Percentiles rank a stretch among this genome's conserved stretches.
phyloP scores from a whole-genome alignment of 1,140 invertebrate genomes.

The Kradibia gibbosae region DNA sequence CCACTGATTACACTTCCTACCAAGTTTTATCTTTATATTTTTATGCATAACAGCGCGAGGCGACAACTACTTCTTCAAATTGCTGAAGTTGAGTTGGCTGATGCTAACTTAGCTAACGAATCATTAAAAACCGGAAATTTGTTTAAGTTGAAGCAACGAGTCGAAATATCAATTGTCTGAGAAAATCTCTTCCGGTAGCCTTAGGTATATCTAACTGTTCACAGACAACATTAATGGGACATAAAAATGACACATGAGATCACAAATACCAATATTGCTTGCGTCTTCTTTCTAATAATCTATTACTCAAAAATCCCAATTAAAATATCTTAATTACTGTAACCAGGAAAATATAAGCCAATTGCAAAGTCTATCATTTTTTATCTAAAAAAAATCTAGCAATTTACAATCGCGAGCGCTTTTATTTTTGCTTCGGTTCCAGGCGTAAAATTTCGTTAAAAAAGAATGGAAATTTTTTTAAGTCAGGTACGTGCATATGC shows the following conservation, averaged over 20 bases:
- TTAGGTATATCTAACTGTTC: neutral
- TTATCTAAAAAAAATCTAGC: slow-evolving; percentile 11
- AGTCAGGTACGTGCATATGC: neutral
- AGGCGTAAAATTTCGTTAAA: slow-evolving; percentile 16
- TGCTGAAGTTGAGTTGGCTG: neutral
- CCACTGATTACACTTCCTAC: neutral
- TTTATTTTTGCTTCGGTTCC: slow-evolving; percentile 4
- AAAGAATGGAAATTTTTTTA: neutral
- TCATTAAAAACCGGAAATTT: slow-evolving; percentile 37
- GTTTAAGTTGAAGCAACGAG: slow-evolving; percentile 8
- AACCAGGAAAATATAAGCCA: too few species aligned
- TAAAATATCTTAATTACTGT: neutral
- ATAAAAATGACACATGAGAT: neutral
- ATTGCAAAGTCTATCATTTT: neutral
- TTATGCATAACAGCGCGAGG: neutral
- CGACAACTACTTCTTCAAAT: neutral
- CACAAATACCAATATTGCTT: neutral
- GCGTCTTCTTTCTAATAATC: too few species aligned
- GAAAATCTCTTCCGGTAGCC: slow-evolving; percentile 17
- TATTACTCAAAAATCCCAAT: neutral
- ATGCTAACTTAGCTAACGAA: slow-evolving; percentile 2
- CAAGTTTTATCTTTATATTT: neutral
- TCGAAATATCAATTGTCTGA: slow-evolving; percentile 11
- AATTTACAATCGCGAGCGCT: slow-evolving; percentile 12
- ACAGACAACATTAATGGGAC: neutral